Evolutionary conservation across 2,797 vertebrate genomes (phyloP), one percentile per base, ranked within the genome.

Genomic region (Ambastaia sidthimunki): DNA sequence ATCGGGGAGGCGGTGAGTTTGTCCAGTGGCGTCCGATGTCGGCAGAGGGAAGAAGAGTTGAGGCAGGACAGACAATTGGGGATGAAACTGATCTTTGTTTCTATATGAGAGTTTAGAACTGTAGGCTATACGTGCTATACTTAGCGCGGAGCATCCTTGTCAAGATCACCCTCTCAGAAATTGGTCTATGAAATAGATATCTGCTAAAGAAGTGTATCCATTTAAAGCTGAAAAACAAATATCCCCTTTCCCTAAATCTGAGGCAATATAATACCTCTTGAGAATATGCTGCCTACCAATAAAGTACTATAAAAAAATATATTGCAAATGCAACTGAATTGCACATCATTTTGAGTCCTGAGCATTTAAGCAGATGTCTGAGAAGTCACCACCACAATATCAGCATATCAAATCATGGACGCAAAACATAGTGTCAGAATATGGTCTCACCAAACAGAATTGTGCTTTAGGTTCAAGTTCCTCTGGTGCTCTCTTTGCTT

Each of bases 1-100:
- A 94, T 92, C 91, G 88, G 86, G 65, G 90, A 75, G 87, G 89
- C 89, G 91, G 90, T 86, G 80, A 88, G 88, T 90, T 83, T 87
- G 89, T 89, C 89, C 86, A 85, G 86, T 83, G 90, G 91, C 90
- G 87, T 89, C 91, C 91, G 80, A 85, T 74, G 66, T 65, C 80
- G 71, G 80, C 71, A 65, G 73, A 70, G 55, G 31, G 71, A 79
- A 79, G 74, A 76, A 70, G 71, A 74, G 78, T 74, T 73, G 37
- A 37, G 71, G 71, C 71, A 80, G 71, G 78, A 80, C 13, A 59
- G 62, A 80, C 12, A 11, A 74, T 37, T 67, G 52, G 50, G 52
- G 70, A 66, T 80, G 71, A 74, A 80, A 80, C 62, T 73, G 52
- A 73, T 74, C 70, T 79, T 65, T 78, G 68, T 79, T 79, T 71